Conservation (phyloP, 2,797 vertebrate species). For the Melanotaenia parkinsoni region DNA sequence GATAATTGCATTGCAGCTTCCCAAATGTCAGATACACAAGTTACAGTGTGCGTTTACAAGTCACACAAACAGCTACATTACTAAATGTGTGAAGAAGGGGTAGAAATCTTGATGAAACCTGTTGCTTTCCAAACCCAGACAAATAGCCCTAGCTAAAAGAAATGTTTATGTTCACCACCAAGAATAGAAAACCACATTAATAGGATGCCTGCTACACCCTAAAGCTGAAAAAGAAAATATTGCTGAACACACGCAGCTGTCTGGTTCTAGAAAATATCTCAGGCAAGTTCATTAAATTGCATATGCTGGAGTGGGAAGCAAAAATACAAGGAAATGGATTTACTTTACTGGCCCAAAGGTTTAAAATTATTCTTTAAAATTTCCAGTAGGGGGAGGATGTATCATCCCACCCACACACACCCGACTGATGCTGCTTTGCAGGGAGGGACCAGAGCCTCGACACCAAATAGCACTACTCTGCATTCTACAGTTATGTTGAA, state of each 20-base stretch:
- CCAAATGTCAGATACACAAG: conserved; percentile 16
- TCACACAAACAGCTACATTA: conserved; percentile 37
- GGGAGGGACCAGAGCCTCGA: background rate
- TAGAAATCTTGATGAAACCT: conserved; percentile 23
- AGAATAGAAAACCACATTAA: conserved; percentile 16
- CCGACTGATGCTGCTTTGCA: background rate
- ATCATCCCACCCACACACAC: background rate
- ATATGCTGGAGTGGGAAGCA: background rate
- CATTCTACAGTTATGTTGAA: no score
- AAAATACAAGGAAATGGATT: background rate
- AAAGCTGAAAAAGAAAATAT: background rate
- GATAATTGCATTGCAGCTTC: conserved; percentile 8
- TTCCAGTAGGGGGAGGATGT: background rate
- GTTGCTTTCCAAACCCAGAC: conserved; percentile 5
- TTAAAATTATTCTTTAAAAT: background rate
- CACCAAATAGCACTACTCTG: no score
- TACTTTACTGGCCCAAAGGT: background rate
- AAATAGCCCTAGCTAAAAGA: conserved; percentile 16
- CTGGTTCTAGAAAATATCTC: background rate
- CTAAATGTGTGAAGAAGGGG: conserved; percentile 26
- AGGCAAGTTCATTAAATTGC: background rate
- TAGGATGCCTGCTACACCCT: conserved; percentile 15
- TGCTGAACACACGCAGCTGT: background rate
- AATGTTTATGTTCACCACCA: conserved; percentile 27
- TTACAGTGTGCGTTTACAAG: conserved; percentile 6